Evolutionary conservation across 2,888 invertebrate species (phyloP), one percentile per base, ranked within the genome.

Genomic region (Chloroclystis v-ata): DNA sequence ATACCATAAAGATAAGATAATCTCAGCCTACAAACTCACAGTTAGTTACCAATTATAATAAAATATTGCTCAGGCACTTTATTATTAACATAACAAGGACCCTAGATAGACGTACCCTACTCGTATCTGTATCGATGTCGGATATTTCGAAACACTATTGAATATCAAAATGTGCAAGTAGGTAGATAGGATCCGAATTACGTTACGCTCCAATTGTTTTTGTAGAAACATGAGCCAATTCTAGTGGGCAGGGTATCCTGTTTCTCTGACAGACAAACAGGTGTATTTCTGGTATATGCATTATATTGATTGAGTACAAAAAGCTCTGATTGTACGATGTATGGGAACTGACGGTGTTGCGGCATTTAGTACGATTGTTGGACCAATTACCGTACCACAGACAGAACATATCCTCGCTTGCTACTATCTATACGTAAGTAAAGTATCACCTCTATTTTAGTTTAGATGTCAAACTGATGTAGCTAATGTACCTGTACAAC

Each of bases 231-330:
- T 74, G 92, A 92, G 91, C 88, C 89, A 49, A 86, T 91, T 64
- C 92, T 91, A 90, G 90, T 90, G 89, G 62, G 92, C 92, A 55
- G 60, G 91, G 49, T 93, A 94, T 78, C 93, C 92, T 64, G 93
- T 90, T 43, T 90, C 92, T 55, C 92, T 92, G 25, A 26, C 25
- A 49, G 37, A 37, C 42, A 91, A 92, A 20, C 20, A 10, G 26
- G 20, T 82, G 83, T 37, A 41, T 37, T 20, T 33, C 86, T 43
- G 33, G 14, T 43, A 39, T 24, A 82, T 85, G 79, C 63, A 73
- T 71, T 75, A 68, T 69, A 73, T 73, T 61, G 71, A 69, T 63
- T 52, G 75, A 81, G n/a, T n/a, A n/a, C 74, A 84, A 83, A 83
- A 83, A 81, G 59, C 47, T 51, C 54, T 63, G 61, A 78, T 78